Base-by-base conservation (phyloP, 2,888 invertebrate species). In the Escarpia spicata region DNA sequence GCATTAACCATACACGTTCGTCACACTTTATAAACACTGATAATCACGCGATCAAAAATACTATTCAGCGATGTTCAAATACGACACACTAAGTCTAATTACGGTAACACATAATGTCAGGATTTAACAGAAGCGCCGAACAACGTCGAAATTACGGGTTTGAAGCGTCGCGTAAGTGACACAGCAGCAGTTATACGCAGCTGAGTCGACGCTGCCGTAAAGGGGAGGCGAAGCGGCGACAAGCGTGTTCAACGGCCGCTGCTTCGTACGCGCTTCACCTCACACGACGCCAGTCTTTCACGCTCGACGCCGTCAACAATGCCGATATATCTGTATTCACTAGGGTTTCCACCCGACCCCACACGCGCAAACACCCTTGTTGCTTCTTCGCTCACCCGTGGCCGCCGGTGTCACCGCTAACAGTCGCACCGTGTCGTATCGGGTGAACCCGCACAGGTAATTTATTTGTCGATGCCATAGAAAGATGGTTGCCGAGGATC, bases 301-400 rank as follows among this genome's bases (percentile, higher is more conserved):
- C 75, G 75, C n/a, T 75, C 75, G 75, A 75, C 75, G 75, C 75
- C 75, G 75, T 75, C 75, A 75, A 75, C 75, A 75, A 75, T 19
- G 75, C 75, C 75, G 75, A 75, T 75, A 75, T 75, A 75, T 75
- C 75, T 75, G 75, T 75, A 75, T 75, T 75, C 75, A 75, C 19
- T 75, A 75, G n/a, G 6, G 75, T 75, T 75, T 75, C 75, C 75
- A 75, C 75, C 75, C 75, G 75, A 75, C 75, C 75, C 75, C 75
- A 75, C 75, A 75, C 26, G 75, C 75, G 75, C 75, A 75, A 75
- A 75, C 75, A 75, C 75, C 75, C 75, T 75, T 75, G 75, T 75
- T 75, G 75, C 75, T 75, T 26, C 75, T 6, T 26, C 75, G 75
- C 75, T 75, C 75, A 75, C 75, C 75, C 75, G 75, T 75, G 75